These are phyloP conservation scores for Campylorhamphus procurvoides DNA, from an alignment of 2,113 vertebrate genomes.

Conservation along the genomic window DNA sequence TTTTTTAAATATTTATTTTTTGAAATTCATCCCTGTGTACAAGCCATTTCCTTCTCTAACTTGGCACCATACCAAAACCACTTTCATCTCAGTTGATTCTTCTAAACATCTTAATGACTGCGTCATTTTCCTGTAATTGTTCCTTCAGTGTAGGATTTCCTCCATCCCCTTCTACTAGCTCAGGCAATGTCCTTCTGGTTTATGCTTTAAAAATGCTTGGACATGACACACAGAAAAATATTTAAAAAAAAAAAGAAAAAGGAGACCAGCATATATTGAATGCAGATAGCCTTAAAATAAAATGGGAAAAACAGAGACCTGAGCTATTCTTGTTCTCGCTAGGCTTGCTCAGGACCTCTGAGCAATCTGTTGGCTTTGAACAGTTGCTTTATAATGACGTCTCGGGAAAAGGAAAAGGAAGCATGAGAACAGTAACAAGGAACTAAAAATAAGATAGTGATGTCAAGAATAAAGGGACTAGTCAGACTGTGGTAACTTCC, in stretches of 20 bases:
- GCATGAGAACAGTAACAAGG: constrained; percentile 60
- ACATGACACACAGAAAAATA: neutral
- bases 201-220: constrained; percentile 36
- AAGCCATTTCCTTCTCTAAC: constrained; percentile 37
- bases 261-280: neutral
- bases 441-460: constrained; percentile 47
- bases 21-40: neutral
- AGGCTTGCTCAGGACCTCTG: neutral
- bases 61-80: constrained; percentile 48
- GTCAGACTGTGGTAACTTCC: neutral
- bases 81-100: constrained; percentile 68
- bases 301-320: constrained; percentile 39
- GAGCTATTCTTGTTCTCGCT: constrained; percentile 51
- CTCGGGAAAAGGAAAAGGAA: constrained; percentile 77
- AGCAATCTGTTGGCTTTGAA: constrained; percentile 23
- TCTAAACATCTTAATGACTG: constrained; percentile 68
- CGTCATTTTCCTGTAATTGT: constrained; percentile 81
- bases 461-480: neutral
- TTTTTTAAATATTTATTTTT: constrained; percentile 1
- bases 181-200: constrained; percentile 26
- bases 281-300: constrained; percentile 28
- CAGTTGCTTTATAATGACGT: constrained; percentile 30
- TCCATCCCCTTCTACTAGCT: constrained; percentile 59
- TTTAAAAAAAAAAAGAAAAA: neutral
- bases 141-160: constrained; percentile 76